These are phyloP conservation scores for Eristalis arbustorum DNA, from an alignment of 2,888 invertebrate species.

Conservation along the genomic window DNA sequence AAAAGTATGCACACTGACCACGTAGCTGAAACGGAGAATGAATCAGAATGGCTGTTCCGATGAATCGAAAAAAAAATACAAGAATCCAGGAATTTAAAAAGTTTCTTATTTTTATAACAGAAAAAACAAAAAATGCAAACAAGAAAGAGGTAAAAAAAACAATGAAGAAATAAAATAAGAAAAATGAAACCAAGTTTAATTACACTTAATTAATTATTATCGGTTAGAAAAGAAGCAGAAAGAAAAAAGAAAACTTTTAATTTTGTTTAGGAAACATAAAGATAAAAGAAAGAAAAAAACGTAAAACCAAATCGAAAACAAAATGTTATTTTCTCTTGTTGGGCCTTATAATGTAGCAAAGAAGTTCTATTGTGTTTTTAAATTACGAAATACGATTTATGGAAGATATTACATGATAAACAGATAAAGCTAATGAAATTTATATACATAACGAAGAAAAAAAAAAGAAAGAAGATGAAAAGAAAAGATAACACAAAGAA, in stretches of 20 bases:
- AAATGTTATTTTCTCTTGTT: conserved; percentile 71
- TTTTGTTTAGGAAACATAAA: conserved; percentile 52
- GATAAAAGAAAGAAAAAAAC: conserved; percentile 35
- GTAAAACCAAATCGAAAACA: conserved; percentile 60
- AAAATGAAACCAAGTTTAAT: conserved; percentile 31
- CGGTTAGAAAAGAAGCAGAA: conserved; percentile 63
- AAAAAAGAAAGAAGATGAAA: conserved; percentile 36
- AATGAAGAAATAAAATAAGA: conserved; percentile 16
- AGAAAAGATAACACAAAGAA: conserved; percentile 44
- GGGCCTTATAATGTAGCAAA: conserved; percentile 72
- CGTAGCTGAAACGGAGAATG: conserved; percentile 52
- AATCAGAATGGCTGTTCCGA: conserved; percentile 70
- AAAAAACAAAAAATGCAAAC: conserved; percentile 34
- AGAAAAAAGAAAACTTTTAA: conserved; percentile 45
- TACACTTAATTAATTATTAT: conserved; percentile 53
- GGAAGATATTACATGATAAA: conserved; percentile 69
- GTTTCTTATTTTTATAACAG: conserved; percentile 69
- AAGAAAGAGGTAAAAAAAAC: conserved; percentile 37
- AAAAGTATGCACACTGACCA: conserved; percentile 51
- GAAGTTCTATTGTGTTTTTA: conserved; percentile 63
- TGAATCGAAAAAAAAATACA: conserved; percentile 52
- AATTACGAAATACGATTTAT: conserved; percentile 66
- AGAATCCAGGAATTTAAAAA: conserved; percentile 55
- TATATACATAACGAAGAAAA: conserved; percentile 59
- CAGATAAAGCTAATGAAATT: conserved; percentile 67